phyloP scores from a whole-genome alignment of 2,888 invertebrate species.

The Argynnis bischoffii region DNA sequence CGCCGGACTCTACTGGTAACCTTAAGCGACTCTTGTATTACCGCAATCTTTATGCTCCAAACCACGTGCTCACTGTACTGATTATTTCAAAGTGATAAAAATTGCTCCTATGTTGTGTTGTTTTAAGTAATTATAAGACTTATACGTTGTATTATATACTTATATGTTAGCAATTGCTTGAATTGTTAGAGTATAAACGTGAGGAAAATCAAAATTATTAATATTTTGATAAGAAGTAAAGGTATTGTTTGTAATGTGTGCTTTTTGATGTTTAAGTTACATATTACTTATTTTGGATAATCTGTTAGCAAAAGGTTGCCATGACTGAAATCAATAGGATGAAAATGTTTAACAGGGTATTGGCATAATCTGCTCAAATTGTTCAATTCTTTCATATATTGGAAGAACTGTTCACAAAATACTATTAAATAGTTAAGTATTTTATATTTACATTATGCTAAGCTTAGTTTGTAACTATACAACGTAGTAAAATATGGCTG shows the following conservation, averaged over 20 bases:
- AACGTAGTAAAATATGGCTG: conserved; percentile 72
- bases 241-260: not conserved
- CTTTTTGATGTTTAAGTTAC: conserved; percentile 17
- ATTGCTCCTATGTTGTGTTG: conserved; percentile 36
- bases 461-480: conserved; percentile 46
- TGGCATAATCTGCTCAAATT: conserved; percentile 59
- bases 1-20: not conserved
- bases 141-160: conserved; percentile 20
- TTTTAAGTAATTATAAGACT: conserved; percentile 33
- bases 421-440: conserved; percentile 47
- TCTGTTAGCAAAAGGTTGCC: conserved; percentile 46
- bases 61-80: conserved; percentile 35
- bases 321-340: conserved; percentile 46
- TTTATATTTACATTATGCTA: conserved; percentile 45
- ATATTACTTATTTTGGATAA: conserved; percentile 20
- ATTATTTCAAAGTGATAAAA: conserved; percentile 35
- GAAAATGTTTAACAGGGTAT: conserved; percentile 55
- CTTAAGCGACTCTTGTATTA: conserved; percentile 11
- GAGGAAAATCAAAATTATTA: conserved; percentile 10
- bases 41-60: conserved; percentile 20
- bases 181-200: conserved; percentile 1
- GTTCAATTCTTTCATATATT: conserved; percentile 48
- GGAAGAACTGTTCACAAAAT: conserved; percentile 52
- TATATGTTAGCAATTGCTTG: conserved; percentile 19
- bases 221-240: conserved; percentile 1